Conservation (phyloP, 2,113 vertebrate species). For the Atherinomorus stipes region DNA sequence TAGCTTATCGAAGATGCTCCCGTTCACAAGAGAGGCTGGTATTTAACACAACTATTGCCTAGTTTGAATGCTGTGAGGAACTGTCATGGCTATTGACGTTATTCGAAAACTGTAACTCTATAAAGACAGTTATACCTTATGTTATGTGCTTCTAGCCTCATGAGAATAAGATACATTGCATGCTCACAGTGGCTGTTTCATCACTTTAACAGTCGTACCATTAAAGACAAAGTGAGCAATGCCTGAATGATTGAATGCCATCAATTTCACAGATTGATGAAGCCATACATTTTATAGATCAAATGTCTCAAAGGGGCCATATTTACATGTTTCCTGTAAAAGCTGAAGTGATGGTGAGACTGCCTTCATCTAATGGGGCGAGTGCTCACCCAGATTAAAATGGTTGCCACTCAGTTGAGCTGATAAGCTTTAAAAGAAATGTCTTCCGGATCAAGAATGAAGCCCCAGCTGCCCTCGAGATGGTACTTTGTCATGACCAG, state of each 20-base stretch:
- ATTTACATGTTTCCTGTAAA: background rate
- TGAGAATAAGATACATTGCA: too few species aligned
- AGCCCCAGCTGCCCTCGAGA: background rate
- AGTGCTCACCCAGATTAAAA: background rate
- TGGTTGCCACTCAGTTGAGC: background rate
- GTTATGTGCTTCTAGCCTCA: too few species aligned
- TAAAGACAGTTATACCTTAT: too few species aligned
- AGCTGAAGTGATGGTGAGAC: background rate
- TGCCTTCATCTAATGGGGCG: too few species aligned
- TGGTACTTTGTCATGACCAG: background rate
- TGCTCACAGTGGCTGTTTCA: too few species aligned
- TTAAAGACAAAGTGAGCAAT: background rate
- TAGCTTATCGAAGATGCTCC: too few species aligned
- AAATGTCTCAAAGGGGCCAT: background rate
- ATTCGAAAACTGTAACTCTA: too few species aligned
- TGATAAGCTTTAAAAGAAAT: background rate
- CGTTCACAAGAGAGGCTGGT: too few species aligned
- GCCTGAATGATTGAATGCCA: background rate
- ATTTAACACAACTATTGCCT: too few species aligned
- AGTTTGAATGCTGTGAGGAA: too few species aligned
- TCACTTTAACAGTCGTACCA: background rate
- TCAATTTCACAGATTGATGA: background rate
- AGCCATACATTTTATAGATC: background rate
- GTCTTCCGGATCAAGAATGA: constrained; percentile 7
- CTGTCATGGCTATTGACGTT: too few species aligned